Percentiles rank a stretch among this genome's conserved stretches.
These are phyloP conservation scores for Allygus modestus DNA, from an alignment of 2,888 invertebrate genomes.

Conservation along the genomic window DNA sequence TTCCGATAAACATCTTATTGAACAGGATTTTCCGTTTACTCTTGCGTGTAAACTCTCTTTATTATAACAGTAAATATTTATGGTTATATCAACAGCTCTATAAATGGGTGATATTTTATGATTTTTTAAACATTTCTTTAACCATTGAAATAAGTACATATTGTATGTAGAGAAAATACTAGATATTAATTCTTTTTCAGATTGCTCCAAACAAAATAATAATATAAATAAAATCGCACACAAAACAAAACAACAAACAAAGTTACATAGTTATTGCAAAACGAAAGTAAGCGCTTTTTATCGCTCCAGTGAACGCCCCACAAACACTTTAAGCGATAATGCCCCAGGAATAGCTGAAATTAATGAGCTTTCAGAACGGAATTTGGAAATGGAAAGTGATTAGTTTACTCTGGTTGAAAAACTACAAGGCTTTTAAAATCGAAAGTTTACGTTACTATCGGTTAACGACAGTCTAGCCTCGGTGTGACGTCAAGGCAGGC, in stretches of 20 bases:
- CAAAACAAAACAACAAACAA: background rate
- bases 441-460: background rate
- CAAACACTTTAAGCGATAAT: background rate
- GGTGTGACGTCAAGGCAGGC: background rate
- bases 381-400: slow-evolving; percentile 11
- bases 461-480: background rate
- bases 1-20: too few relatives aligned
- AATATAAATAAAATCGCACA: too few relatives aligned
- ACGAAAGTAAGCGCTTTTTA: background rate
- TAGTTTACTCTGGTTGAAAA: background rate
- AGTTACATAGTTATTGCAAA: background rate
- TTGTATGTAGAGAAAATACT: too few relatives aligned
- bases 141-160: too few relatives aligned
- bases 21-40: too few relatives aligned
- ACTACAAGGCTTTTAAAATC: slow-evolving; percentile 6
- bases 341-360: background rate
- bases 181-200: too few relatives aligned
- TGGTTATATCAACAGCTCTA: too few relatives aligned
- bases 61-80: too few relatives aligned
- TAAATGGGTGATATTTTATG: too few relatives aligned
- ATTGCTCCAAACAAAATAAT: background rate
- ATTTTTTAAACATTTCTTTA: too few relatives aligned
- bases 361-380: slow-evolving; percentile 18
- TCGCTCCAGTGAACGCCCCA: background rate
- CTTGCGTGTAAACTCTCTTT: too few relatives aligned